Evolutionary conservation across 2,888 invertebrate species (phyloP).

Genomic region (Leptinotarsa peninsularis): DNA sequence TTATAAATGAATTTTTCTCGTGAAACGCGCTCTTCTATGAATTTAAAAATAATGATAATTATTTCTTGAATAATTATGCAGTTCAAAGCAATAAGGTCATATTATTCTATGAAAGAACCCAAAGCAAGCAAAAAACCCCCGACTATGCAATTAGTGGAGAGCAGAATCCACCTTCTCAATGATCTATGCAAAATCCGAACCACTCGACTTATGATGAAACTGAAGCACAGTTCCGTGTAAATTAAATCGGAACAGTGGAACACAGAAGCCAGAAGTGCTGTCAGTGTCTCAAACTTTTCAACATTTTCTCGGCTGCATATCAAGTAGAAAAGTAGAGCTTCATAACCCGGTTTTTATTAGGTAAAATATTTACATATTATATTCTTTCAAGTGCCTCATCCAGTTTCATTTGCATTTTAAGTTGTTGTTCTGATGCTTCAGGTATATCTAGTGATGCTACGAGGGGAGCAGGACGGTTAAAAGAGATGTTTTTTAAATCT

Average conservation of each 20-base stretch:
- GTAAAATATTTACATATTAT: constrained; percentile 26
- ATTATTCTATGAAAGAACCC: background rate
- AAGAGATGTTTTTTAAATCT: background rate
- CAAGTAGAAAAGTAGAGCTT: constrained; percentile 22
- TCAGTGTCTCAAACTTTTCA: constrained; percentile 18
- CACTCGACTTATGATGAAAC: background rate
- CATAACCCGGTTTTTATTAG: constrained; percentile 20
- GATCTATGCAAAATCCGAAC: background rate
- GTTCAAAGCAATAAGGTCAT: background rate
- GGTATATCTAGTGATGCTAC: background rate
- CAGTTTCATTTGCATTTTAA: constrained; percentile 21
- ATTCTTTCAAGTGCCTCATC: constrained; percentile 23
- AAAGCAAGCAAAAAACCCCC: background rate
- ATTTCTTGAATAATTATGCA: no score
- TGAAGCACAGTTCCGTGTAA: background rate
- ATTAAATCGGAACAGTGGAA: constrained; percentile 21
- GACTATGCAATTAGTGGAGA: background rate
- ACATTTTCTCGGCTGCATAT: constrained; percentile 17
- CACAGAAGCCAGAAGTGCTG: constrained; percentile 12
- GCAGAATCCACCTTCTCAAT: constrained; percentile 2
- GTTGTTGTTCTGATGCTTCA: constrained; percentile 20
- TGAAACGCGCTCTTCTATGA: no score
- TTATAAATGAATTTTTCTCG: no score
- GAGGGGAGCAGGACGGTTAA: background rate
- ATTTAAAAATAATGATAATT: no score